Percentiles rank a stretch among this genome's conserved stretches.
Evolutionary conservation across 2,113 vertebrate genomes (phyloP).

Genomic region (Alectura lathami): DNA sequence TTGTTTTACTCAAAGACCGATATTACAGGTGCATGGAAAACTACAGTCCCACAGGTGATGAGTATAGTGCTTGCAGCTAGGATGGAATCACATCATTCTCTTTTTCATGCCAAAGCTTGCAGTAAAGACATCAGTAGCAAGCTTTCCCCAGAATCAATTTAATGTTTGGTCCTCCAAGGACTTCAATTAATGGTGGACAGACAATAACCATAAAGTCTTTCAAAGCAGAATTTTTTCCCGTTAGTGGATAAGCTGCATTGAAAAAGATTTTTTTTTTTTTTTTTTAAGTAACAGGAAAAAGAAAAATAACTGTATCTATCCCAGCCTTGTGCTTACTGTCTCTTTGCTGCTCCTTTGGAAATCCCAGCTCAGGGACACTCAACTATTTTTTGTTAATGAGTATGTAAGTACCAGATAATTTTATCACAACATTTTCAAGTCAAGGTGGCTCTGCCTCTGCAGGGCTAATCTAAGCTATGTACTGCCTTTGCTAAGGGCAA

Average conservation of each 20-base stretch:
- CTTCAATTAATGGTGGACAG: not conserved
- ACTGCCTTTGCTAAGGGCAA: not conserved
- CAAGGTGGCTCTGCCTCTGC: not conserved
- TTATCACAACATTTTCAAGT: not conserved
- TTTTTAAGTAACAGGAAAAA: not conserved
- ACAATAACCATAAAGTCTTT: not conserved
- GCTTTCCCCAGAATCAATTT: not conserved
- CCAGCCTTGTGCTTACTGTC: not conserved
- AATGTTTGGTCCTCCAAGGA: not conserved
- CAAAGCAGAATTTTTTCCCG: not conserved
- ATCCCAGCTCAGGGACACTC: not conserved
- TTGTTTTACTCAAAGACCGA: not conserved
- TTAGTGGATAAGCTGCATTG: not conserved
- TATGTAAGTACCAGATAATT: not conserved
- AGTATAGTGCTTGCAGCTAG: not conserved
- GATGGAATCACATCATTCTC: not conserved
- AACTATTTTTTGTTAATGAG: not conserved
- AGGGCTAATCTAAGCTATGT: not conserved
- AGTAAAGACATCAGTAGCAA: not conserved
- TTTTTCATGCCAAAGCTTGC: not conserved
- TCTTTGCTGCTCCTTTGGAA: not conserved
- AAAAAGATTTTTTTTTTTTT: not conserved
- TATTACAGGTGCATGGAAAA: not conserved
- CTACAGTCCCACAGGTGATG: not conserved
- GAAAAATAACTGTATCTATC: not conserved